A percentile compares a stretch with the other conserved stretches of the same genome.
Evolutionary conservation across 1,140 invertebrate genomes (phyloP).

Genomic region (Camponotus vicinus): DNA sequence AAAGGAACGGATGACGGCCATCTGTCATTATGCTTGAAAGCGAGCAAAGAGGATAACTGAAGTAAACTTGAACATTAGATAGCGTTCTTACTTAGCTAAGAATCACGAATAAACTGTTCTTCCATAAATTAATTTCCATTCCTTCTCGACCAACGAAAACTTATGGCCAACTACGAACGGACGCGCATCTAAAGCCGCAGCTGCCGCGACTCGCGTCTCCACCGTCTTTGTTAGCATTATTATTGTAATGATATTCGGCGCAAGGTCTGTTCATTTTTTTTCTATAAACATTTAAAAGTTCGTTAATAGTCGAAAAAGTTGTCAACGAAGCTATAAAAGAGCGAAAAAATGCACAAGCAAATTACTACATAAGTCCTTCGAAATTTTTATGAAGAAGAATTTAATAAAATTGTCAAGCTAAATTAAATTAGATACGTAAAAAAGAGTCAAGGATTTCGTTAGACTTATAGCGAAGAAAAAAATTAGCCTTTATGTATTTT

Average conservation of each 20-base stretch:
- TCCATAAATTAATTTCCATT: slow-evolving; percentile 79
- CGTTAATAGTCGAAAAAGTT: slow-evolving; percentile 59
- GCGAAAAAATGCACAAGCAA: slow-evolving; percentile 13
- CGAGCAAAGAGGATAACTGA: slow-evolving; percentile 26
- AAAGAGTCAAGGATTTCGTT: neutral
- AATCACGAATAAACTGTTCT: slow-evolving; percentile 75
- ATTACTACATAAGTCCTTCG: slow-evolving; percentile 17
- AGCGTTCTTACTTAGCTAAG: slow-evolving; percentile 54
- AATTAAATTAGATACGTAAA: slow-evolving; percentile 44
- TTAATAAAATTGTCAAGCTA: slow-evolving; percentile 50
- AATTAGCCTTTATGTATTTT: neutral
- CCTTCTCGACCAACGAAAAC: slow-evolving; percentile 67
- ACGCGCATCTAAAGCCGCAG: slow-evolving; percentile 30
- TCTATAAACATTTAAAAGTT: slow-evolving; percentile 62
- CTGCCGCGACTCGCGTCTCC: slow-evolving; percentile 33
- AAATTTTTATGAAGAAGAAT: slow-evolving; percentile 29
- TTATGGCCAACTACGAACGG: slow-evolving; percentile 68
- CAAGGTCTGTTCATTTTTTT: slow-evolving; percentile 31
- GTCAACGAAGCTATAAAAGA: slow-evolving; percentile 45
- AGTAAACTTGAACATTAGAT: slow-evolving; percentile 52
- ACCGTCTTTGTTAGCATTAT: slow-evolving; percentile 38
- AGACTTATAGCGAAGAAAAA: slow-evolving; percentile 29
- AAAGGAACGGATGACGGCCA: slow-evolving; percentile 40
- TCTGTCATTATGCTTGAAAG: slow-evolving; percentile 23
- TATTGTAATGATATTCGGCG: slow-evolving; percentile 55